A percentile compares a stretch with the other conserved stretches of the same genome.
phyloP scores from a whole-genome alignment of 2,113 vertebrate species.

The Corydoras maculifer region DNA sequence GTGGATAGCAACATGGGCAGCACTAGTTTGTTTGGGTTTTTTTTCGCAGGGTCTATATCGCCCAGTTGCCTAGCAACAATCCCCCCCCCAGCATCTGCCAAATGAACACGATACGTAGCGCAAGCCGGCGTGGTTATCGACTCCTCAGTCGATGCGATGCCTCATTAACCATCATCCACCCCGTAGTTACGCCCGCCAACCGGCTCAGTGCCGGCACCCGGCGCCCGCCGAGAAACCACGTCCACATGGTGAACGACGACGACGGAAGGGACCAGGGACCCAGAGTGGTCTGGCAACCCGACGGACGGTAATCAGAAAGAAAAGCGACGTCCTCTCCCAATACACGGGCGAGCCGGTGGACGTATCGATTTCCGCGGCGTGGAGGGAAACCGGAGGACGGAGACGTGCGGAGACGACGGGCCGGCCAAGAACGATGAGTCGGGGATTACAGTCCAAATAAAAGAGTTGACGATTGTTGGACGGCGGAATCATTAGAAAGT shows the following conservation, averaged over 20 bases:
- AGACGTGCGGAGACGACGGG: background rate
- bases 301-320: constrained; percentile 14
- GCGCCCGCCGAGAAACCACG: background rate
- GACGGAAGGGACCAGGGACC: background rate
- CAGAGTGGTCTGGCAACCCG: background rate
- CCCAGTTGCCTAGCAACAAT: background rate
- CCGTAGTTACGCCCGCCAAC: background rate
- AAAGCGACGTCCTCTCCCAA: constrained; percentile 1
- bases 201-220: no score
- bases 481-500: constrained; percentile 4
- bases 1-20: background rate
- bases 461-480: background rate
- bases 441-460: constrained; percentile 32
- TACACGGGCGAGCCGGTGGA: constrained; percentile 1
- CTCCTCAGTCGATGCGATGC: background rate
- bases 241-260: background rate
- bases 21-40: background rate
- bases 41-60: background rate
- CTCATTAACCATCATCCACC: background rate
- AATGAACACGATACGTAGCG: no score
- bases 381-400: constrained; percentile 17
- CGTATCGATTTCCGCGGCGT: constrained; percentile 16
- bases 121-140: background rate
- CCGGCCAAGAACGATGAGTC: background rate
- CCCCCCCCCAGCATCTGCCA: no score